Evolutionary conservation across 37 sponge, comb jelly and placozoan genomes (phyloP).

Genomic region (Ephydatia muelleri): DNA sequence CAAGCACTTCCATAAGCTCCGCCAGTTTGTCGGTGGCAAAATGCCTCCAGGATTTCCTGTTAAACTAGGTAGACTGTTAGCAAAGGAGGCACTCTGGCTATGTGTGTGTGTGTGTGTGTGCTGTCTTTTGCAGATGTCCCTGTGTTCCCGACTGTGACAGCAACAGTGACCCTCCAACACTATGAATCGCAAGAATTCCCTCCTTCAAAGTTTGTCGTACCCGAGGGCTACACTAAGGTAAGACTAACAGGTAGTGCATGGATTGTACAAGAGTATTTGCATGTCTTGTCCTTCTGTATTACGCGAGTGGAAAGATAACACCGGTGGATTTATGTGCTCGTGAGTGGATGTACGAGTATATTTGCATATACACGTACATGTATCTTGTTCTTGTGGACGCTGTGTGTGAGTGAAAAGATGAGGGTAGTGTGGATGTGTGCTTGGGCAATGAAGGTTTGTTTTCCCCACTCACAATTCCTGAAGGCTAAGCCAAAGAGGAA

Average conservation of each 20-base stretch:
- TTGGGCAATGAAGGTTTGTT: no score
- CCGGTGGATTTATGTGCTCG: no score
- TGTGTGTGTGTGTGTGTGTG: constrained; percentile 7
- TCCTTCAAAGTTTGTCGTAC: constrained; percentile 60
- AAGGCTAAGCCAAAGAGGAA: no score
- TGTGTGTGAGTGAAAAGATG: no score
- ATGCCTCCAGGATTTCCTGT: constrained; percentile 94
- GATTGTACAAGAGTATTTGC: no score
- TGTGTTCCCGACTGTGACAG: constrained; percentile 91
- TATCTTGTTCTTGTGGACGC: no score
- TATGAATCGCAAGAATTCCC: constrained; percentile 37
- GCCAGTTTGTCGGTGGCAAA: constrained; percentile 81
- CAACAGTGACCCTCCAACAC: constrained; percentile 75
- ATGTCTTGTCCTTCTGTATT: no score
- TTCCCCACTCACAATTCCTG: no score
- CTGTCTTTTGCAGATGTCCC: constrained; percentile 80
- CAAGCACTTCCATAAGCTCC: constrained; percentile 90
- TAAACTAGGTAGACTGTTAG: constrained; percentile 64
- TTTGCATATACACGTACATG: no score
- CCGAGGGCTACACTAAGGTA: constrained; percentile 77
- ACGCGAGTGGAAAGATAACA: no score
- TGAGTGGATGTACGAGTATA: no score
- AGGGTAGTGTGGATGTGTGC: no score
- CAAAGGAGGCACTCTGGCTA: not conserved
- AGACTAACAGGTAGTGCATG: not conserved